Base-by-base conservation (phyloP, 2,888 invertebrate species). In the Punctoribates punctum region DNA sequence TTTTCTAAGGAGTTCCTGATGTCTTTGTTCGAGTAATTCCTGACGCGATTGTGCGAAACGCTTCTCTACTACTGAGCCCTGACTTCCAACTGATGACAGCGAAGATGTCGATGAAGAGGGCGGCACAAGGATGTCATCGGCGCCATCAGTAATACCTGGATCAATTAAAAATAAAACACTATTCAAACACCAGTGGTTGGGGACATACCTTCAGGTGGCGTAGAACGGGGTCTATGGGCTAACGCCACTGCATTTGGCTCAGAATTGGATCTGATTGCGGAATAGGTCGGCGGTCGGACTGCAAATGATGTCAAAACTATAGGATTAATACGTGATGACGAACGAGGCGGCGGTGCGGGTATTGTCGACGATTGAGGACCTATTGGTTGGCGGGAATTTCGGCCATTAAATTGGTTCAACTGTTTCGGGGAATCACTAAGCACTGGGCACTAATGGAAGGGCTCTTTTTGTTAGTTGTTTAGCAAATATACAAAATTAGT, bases 1-100 rank as follows among this genome's bases (percentile, higher is more conserved):
- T 82, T 94, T 94, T 80, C 91, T 89, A 17, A 95, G 85, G 29
- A 95, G 86, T 82, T 95, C 94, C 83, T 93, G 92, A 83, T 95
- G 95, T 5, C 94, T 88, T 82, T 91, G 90, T 83, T 94, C 94
- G 74, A 95, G 86, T 23, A 81, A 80, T 77, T 84, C 84, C 78
- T 83, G 83, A 23, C 82, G 78, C 51, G 81, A 80, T 29, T 81
- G 78, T 5, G 81, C 79, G 20, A 80, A 70, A 54, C 73, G 75
- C 65, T 77, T 74, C 11, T 70, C 70, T 8, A 78, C 57, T 1
- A 78, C 60, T 15, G 77, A 78, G 8, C 60, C 75, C 75, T 77
- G 75, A 67, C 74, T 75, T 38, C 74, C 75, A 17, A 74, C 57
- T 17, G 72, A 73, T 34, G 75, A 78, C 72, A 73, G 75, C 73